Evolutionary conservation across 1,140 invertebrate species (phyloP).

Genomic region (Zaprionus camerounensis): DNA sequence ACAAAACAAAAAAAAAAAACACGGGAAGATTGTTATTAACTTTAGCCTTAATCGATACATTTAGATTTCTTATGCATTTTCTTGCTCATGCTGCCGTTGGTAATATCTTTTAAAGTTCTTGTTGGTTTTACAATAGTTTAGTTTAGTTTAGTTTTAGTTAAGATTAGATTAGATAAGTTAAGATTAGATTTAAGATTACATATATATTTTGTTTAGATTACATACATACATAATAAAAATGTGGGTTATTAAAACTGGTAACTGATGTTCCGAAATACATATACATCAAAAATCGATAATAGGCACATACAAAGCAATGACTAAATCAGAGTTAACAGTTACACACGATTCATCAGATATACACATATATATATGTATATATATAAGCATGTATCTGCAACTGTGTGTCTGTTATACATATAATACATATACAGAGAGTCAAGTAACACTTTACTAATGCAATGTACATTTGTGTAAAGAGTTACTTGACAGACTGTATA

Average conservation of each 20-base stretch:
- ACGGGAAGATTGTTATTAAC: constrained; percentile 40
- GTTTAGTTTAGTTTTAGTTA: constrained; percentile 13
- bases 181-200: constrained; percentile 46
- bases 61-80: constrained; percentile 28
- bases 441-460: no score
- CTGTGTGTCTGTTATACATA: constrained; percentile 9
- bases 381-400: constrained; percentile 13
- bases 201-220: constrained; percentile 43
- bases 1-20: constrained; percentile 19
- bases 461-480: no score
- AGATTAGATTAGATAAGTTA: constrained; percentile 38
- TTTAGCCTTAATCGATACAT: constrained; percentile 57
- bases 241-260: constrained; percentile 61
- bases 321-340: constrained; percentile 72
- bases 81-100: constrained; percentile 17
- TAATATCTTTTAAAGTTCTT: constrained; percentile 56
- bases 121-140: constrained; percentile 17
- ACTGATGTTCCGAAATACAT: constrained; percentile 65
- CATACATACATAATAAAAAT: constrained; percentile 60
- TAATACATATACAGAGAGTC: constrained; percentile 14
- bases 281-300: constrained; percentile 76
- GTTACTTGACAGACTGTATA: not conserved
- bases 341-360: constrained; percentile 35
- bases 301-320: constrained; percentile 80
- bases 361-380: constrained; percentile 31